Conservation (phyloP, 2,888 invertebrate species). For the Dicranocentrus wangi region DNA sequence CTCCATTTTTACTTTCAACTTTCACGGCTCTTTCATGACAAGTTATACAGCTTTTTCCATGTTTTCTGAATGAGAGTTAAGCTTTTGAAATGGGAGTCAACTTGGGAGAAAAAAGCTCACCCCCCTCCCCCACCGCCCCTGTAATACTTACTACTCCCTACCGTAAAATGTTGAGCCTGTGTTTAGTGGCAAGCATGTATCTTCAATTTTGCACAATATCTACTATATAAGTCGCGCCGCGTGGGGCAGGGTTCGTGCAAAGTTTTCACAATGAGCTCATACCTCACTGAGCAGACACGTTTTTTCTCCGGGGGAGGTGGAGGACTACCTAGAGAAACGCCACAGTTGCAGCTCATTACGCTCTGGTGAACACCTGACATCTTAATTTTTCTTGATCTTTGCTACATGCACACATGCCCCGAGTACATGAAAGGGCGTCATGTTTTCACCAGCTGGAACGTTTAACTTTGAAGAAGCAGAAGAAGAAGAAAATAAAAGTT, state of each 20-base stretch:
- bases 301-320: not conserved
- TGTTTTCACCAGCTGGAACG: not conserved
- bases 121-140: not conserved
- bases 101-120: not conserved
- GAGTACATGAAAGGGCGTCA: not conserved
- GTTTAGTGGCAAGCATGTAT: not conserved
- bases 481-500: not conserved
- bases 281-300: not conserved
- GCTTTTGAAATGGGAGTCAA: not conserved
- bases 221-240: not conserved
- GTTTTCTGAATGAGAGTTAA: too few species aligned
- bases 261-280: not conserved
- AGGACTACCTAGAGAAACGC: not conserved
- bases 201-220: too few species aligned
- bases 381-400: not conserved
- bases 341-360: constrained; percentile 3
- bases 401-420: not conserved
- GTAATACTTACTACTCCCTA: not conserved
- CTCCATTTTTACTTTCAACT: not conserved
- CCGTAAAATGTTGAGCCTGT: not conserved
- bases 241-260: not conserved
- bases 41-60: too few species aligned
- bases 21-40: constrained; percentile 5
- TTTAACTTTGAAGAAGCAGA: too few species aligned
- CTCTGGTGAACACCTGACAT: constrained; percentile 9